These are phyloP conservation scores for Engystomops pustulosus DNA, from an alignment of 2,113 vertebrate species.

Conservation along the genomic window DNA sequence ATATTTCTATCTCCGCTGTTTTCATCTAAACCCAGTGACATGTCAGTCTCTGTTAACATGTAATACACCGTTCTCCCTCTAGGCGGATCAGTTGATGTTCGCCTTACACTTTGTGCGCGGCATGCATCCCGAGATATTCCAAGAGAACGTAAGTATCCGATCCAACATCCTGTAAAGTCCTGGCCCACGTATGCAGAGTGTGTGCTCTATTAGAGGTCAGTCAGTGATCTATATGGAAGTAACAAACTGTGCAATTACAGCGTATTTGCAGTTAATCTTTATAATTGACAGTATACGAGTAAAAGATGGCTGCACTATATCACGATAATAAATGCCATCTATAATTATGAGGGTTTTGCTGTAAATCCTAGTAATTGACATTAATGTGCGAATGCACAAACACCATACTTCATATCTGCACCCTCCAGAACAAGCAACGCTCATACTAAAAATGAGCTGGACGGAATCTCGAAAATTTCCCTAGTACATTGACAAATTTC, in stretches of 20 bases:
- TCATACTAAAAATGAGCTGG: neutral
- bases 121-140: constrained; percentile 90
- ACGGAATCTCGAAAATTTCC: neutral
- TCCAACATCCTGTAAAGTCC: neutral
- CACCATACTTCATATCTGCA: neutral
- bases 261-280: neutral
- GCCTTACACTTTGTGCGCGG: constrained; percentile 94
- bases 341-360: neutral
- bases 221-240: neutral
- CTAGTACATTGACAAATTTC: neutral
- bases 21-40: too few relatives aligned
- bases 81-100: constrained; percentile 96
- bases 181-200: neutral
- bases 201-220: too few relatives aligned
- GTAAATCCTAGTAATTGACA: neutral
- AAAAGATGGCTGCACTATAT: neutral
- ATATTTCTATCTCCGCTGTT: too few relatives aligned
- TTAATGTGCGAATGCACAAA: neutral
- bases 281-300: neutral
- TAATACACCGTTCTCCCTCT: constrained; percentile 13
- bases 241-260: neutral
- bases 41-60: too few relatives aligned
- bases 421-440: neutral
- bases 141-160: constrained; percentile 87
- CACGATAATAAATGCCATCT: neutral